Base-by-base conservation (phyloP, 2,113 vertebrate genomes). In the Eleginops maclovinus region DNA sequence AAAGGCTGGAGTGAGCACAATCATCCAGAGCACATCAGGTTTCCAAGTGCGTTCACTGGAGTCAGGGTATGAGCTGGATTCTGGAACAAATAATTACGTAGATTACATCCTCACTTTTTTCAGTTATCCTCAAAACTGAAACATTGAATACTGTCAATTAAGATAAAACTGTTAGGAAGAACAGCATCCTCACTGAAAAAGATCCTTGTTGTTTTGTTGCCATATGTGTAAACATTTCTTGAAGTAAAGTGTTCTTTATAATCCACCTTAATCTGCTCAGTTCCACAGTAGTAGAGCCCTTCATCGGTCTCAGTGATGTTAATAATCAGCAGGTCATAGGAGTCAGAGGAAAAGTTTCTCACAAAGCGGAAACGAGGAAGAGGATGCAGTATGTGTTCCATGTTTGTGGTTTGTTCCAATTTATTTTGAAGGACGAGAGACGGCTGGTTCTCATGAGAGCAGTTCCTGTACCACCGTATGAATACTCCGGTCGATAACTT, bases 271-370 rank as follows among this genome's bases (percentile, higher is more conserved):
- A 0, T 0, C 11, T 26, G 2, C 15, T 49, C 19, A 59, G 41
- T 83, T 75, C 89, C 87, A 77, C 85, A 88, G 72, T 67, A 85
- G 67, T 87, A 89, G 46, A 87, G 56, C 1, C 86, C 84, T 26
- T 71, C 66, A 56, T 87, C 83, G 46, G 77, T 71, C 7, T 67
- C 19, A 49, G 62, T 65, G 67, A 67, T 14, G 11, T 83, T 86
- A 15, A 14, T 15, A 8, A 91, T 89, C 19, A 65, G 1, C 22
- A 91, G 46, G 60, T 82, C 69, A 12, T 51, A 86, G n/a, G 64
- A 75, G 0, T 17, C 0, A 26, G 43, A 76, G 0, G 80, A 67
- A 1, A 0, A 0, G 12, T 88, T 87, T 13, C 16, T 28, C 19
- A 62, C 1, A 14, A 81, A 62, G 0, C 28, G 0, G 36, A 77